These are phyloP conservation scores for Drosophila mimica DNA, from an alignment of 2,888 invertebrate genomes.

Conservation along the genomic window DNA sequence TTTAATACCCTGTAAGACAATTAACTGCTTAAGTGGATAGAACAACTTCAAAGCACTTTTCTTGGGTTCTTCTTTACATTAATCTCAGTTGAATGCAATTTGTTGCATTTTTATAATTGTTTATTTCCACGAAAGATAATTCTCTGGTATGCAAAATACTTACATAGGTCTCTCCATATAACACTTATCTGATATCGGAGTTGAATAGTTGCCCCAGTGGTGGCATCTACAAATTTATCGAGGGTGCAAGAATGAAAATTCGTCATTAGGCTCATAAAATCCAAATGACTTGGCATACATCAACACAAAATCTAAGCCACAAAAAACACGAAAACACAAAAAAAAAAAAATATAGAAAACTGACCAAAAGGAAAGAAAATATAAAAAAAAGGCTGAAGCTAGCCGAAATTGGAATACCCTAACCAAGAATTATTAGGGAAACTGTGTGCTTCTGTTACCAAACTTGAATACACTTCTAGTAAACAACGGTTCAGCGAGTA, in stretches of 20 bases:
- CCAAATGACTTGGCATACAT: constrained; percentile 57
- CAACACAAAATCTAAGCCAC: constrained; percentile 22
- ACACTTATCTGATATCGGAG: neutral
- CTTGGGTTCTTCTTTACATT: neutral
- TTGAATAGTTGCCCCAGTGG: neutral
- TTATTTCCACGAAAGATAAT: neutral
- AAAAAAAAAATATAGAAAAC: constrained; percentile 14
- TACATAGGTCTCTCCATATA: neutral
- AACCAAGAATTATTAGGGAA: neutral
- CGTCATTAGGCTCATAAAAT: constrained; percentile 73
- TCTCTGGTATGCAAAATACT: neutral
- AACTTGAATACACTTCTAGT: neutral
- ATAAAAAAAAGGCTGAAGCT: neutral
- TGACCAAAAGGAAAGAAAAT: constrained; percentile 10
- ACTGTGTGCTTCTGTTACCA: neutral
- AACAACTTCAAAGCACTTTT: neutral
- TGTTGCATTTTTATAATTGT: neutral
- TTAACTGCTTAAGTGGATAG: neutral
- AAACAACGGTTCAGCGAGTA: neutral
- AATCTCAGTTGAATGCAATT: neutral
- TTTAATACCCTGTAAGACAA: constrained; percentile 16
- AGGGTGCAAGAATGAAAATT: constrained; percentile 56
- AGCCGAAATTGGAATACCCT: constrained; percentile 28
- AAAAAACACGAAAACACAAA: neutral
- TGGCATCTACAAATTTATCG: neutral